Evolutionary conservation across 2,888 invertebrate genomes (phyloP).

Genomic region (Lepidocyrtoides sp.): DNA sequence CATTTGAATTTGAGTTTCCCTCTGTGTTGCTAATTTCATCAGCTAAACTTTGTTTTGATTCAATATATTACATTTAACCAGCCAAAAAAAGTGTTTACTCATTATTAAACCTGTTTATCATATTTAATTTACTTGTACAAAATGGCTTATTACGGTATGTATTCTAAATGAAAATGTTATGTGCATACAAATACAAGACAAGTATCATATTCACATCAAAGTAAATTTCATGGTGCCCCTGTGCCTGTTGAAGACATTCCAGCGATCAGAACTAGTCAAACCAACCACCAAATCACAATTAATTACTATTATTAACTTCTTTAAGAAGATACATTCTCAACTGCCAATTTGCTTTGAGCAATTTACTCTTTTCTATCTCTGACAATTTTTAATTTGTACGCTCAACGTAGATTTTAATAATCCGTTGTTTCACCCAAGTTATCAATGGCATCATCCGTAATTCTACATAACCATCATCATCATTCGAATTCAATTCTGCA

Average conservation of each 20-base stretch:
- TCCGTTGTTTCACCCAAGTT: too few species aligned
- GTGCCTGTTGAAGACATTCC: not conserved
- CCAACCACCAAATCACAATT: not conserved
- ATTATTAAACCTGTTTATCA: too few species aligned
- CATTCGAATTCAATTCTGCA: slow-evolving; percentile 9
- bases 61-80: too few species aligned
- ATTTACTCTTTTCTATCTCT: not conserved
- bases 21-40: slow-evolving; percentile 28
- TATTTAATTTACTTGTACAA: not conserved
- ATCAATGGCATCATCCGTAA: slow-evolving; percentile 40
- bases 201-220: too few species aligned
- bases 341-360: not conserved
- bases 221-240: not conserved
- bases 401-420: not conserved
- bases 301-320: not conserved
- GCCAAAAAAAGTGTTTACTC: too few species aligned
- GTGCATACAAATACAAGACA: too few species aligned
- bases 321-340: not conserved
- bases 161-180: too few species aligned
- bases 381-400: not conserved
- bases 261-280: not conserved
- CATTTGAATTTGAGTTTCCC: slow-evolving; percentile 23
- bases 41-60: not conserved
- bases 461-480: slow-evolving; percentile 38
- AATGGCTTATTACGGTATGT: slow-evolving; percentile 31